Evolutionary conservation across 2,888 invertebrate genomes (phyloP).

Genomic region (Melinaea marsaeus): DNA sequence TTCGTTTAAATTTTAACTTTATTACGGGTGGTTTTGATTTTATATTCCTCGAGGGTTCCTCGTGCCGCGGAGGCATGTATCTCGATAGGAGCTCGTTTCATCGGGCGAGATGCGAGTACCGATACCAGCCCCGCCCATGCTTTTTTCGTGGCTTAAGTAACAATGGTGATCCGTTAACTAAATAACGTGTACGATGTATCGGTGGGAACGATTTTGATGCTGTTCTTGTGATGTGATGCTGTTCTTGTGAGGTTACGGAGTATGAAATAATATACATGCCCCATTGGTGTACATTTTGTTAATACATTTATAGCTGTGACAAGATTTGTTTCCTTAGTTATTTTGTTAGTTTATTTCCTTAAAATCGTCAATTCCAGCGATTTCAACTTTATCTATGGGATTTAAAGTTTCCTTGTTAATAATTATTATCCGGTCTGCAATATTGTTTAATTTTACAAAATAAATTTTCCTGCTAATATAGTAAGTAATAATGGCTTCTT

Average conservation of each 20-base stretch:
- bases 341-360: not conserved
- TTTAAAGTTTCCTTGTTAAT: constrained; percentile 25
- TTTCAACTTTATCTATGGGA: not conserved
- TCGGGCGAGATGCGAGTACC: constrained; percentile 61
- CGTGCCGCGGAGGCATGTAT: constrained; percentile 68
- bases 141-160: constrained; percentile 76
- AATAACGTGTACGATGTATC: constrained; percentile 70
- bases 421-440: constrained; percentile 5
- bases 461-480: constrained; percentile 17
- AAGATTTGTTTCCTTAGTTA: too few relatives aligned
- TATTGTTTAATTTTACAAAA: constrained; percentile 17
- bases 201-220: constrained; percentile 53
- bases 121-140: constrained; percentile 73
- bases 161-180: constrained; percentile 77
- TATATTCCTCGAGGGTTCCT: constrained; percentile 31
- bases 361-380: not conserved
- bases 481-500: constrained; percentile 2
- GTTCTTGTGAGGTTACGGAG: constrained; percentile 25
- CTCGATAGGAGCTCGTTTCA: constrained; percentile 70
- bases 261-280: constrained; percentile 21
- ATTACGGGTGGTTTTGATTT: constrained; percentile 33
- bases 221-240: constrained; percentile 37
- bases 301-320: too few relatives aligned
- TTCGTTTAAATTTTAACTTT: constrained; percentile 41
- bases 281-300: not conserved